Base-by-base conservation (phyloP, 2,797 vertebrate species). In the Pterois miles region DNA sequence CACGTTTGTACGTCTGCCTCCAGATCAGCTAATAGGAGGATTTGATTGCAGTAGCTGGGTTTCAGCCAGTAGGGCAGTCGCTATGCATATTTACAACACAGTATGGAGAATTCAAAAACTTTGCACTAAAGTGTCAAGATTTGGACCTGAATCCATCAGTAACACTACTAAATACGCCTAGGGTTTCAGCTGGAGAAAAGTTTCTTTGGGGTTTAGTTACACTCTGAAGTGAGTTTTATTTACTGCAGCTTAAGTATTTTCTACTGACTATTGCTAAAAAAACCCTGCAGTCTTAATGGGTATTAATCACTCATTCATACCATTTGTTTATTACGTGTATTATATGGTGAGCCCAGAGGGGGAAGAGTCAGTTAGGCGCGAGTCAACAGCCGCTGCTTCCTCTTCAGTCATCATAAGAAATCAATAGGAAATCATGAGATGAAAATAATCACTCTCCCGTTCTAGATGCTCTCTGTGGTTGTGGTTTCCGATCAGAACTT, bases 361-460 rank as follows among this genome's bases (percentile, higher is more conserved):
- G 66, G 27, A 64, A 71, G 31, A 31, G 27, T 36, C 76, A 46
- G 68, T 74, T 76, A 58, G 62, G 56, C 43, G 31, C 46, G 78
- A 87, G 71, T 79, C 81, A 71, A 48, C 18, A 75, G 54, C 69
- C 13, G 3, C 43, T 53, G 53, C 36, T 50, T 65, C n/a, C 40
- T 33, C 38, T 65, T 76, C 36, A 78, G 40, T 57, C 27, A 68
- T 43, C 59, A 36, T 77, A 76, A 66, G 71, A 88, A 92, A 92
- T 90, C 80, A 87, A 93, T 83, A 90, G 79, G 75, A 86, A 71
- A 91, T 88, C 71, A 89, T 36, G 65, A 81, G 80, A 56, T 43
- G 34, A 82, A 88, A 76, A 81, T 65, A 50, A 84, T 90, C 77
- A 88, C 84, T 84, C 82, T 88, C 82, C 78, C 64, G 57, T 77